Percentiles rank a stretch among this genome's conserved stretches.
phyloP scores from a whole-genome alignment of 2,797 vertebrate genomes.

The Meriones psammophilus region DNA sequence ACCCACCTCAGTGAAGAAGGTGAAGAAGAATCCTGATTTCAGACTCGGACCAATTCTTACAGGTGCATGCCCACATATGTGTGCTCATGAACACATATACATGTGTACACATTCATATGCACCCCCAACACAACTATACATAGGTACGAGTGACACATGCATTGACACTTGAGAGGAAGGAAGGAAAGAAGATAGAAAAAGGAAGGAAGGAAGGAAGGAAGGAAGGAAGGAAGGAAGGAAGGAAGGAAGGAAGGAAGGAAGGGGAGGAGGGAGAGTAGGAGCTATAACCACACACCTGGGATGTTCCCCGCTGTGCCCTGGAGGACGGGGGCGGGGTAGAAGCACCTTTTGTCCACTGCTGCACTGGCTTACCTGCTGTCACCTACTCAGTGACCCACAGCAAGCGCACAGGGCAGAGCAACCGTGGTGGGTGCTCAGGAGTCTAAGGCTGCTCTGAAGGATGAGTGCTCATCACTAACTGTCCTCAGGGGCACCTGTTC shows the following conservation, averaged over 20 bases:
- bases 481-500: background rate
- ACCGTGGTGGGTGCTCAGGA: background rate
- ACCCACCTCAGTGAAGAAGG: background rate
- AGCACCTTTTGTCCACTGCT: background rate
- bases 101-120: background rate
- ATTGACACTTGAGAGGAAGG: background rate
- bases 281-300: background rate
- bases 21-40: background rate
- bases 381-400: background rate
- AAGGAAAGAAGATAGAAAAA: background rate
- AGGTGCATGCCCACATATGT: background rate
- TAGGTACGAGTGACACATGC: background rate
- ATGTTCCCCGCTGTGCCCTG: background rate
- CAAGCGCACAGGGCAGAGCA: background rate
- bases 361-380: too few relatives aligned
- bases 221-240: too few relatives aligned
- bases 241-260: background rate
- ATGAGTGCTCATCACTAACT: background rate
- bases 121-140: background rate
- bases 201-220: background rate
- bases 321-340: background rate
- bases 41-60: background rate
- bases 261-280: background rate
- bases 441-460: background rate
- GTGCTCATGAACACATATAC: background rate